Evolutionary conservation across 2,797 vertebrate species (phyloP).

Genomic region (Florisuga fusca): DNA sequence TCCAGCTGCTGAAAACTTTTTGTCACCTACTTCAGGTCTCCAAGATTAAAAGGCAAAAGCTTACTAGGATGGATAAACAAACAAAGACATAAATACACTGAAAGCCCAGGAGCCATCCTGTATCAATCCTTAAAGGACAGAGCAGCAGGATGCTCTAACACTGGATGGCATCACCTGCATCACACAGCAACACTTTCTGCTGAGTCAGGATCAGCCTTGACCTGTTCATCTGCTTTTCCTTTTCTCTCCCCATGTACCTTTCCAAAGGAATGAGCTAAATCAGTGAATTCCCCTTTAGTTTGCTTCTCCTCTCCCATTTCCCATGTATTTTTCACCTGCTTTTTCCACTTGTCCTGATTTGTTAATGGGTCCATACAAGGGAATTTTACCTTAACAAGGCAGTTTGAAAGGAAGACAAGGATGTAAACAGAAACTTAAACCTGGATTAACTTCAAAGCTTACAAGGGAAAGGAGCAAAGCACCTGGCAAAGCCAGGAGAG

Average conservation of each 20-base stretch:
- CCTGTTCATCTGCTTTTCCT: not conserved
- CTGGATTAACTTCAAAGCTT: not conserved
- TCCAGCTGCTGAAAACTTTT: not conserved
- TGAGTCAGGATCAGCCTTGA: conserved; percentile 45
- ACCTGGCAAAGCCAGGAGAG: not conserved
- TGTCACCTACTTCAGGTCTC: not conserved
- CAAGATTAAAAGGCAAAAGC: not conserved
- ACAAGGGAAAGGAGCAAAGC: conserved; percentile 7
- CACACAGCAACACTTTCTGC: not conserved
- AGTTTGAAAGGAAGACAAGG: not conserved
- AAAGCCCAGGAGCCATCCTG: not conserved
- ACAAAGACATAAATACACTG: not conserved
- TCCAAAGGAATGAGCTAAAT: not conserved
- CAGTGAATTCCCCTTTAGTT: not conserved
- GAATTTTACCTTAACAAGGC: not conserved
- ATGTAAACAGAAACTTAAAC: not conserved
- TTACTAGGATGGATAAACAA: not conserved
- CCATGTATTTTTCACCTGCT: not conserved
- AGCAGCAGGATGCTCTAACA: not conserved
- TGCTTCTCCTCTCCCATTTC: not conserved
- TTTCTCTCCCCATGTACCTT: not conserved
- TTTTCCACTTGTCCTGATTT: not conserved
- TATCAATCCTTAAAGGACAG: not conserved
- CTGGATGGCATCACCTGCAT: not conserved
- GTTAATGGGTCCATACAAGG: not conserved